Base-by-base conservation (phyloP, 2,797 vertebrate species). In the Neosalanx taihuensis region DNA sequence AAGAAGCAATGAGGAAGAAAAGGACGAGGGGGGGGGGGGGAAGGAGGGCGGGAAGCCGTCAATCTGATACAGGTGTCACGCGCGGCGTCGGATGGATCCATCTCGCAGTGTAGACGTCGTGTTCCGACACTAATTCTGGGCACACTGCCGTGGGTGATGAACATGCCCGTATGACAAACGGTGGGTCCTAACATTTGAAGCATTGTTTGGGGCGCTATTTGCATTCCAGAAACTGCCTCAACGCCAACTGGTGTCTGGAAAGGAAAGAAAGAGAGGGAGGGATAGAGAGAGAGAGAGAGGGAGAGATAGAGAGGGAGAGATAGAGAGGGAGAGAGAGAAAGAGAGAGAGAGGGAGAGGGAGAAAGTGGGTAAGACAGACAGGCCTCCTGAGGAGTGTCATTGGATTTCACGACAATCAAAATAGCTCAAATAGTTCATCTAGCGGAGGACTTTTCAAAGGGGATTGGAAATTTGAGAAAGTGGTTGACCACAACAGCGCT, bases 211-310 rank as follows among this genome's bases (percentile, higher is more conserved):
- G 81, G 87, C 79, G 84, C 81, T 80, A 90, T 93, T 91, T 92
- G 88, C 89, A 90, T 91, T 90, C 90, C 83, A 81, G 80, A 84
- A 85, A 91, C 88, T 77, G 88, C 82, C 85, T 85, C 87, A 82
- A 88, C 90, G 90, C 88, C 91, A 92, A 89, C 91, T 93, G 91
- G 90, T 82, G 88, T 91, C 90, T 92, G 86, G 90, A 87, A 88
- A 65, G 18, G 63, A 77, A 69, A 77, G 72, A 73, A 77, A 83
- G 62, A 46, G 31, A 46, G 29, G 12, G 53, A 10, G 80, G 73
- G 81, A 63, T 41, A 77, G 81, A 46, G 68, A 29, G 57, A 6
- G 20, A 63, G 81, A 63, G 41, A 77, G 81, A 46, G 68, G 17
- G 57, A 6, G 20, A 63, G 6, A 60, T 6, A 12, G 58, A 29